Conservation (phyloP, 1,140 invertebrate genomes). For the Microplitis demolitor region DNA sequence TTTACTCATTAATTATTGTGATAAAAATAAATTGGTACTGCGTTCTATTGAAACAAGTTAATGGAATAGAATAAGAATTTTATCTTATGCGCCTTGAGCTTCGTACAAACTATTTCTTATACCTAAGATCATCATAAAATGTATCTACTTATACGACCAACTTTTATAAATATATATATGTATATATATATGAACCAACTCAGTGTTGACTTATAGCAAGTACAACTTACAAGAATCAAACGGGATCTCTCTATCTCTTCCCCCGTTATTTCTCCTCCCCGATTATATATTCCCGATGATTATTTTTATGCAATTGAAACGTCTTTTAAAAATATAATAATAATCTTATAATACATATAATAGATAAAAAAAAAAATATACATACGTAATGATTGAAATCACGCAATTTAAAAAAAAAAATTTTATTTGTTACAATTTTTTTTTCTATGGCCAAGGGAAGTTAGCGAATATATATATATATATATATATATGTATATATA, state of each 20-base stretch:
- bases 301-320: constrained; percentile 19
- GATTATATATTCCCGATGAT: background rate
- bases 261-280: constrained; percentile 9
- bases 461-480: no score
- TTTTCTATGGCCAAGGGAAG: no score
- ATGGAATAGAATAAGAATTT: background rate
- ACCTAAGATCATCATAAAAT: constrained; percentile 14
- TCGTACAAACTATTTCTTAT: constrained; percentile 5
- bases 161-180: background rate
- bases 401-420: no score
- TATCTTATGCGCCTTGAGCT: constrained; percentile 5
- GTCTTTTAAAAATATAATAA: background rate
- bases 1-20: no score
- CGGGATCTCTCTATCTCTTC: constrained; percentile 8
- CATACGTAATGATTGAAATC: no score
- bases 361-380: no score
- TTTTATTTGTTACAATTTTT: no score
- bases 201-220: background rate
- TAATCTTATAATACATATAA: no score
- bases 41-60: no score
- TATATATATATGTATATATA: no score
- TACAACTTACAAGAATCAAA: background rate
- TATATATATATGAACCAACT: background rate
- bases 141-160: constrained; percentile 7
- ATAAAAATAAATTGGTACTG: no score